phyloP scores from a whole-genome alignment of 2,888 invertebrate species.

The Plebejus argus region DNA sequence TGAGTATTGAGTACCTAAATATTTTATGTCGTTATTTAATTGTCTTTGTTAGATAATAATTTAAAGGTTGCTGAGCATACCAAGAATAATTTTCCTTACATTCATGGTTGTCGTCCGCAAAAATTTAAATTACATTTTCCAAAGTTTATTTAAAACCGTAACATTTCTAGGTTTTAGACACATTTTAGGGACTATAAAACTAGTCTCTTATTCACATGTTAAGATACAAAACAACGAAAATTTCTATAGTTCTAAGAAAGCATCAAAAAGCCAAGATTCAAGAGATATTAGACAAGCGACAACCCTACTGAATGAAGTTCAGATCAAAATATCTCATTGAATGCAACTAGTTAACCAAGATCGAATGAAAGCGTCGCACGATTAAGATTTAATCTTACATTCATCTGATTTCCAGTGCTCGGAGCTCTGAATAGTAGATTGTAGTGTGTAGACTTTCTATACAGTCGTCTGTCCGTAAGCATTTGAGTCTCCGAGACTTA shows the following conservation, averaged over 20 bases:
- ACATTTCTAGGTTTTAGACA: neutral
- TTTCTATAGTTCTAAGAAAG: too few relatives aligned
- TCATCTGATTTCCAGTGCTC: neutral
- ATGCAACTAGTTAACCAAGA: neutral
- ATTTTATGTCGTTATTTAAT: neutral
- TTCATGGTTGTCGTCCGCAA: neutral
- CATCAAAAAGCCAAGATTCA: too few relatives aligned
- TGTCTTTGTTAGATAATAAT: neutral
- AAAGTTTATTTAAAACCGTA: neutral
- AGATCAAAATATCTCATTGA: conserved; percentile 2
- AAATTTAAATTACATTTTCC: neutral
- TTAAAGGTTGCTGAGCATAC: neutral
- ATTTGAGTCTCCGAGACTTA: neutral
- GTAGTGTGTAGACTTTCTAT: neutral
- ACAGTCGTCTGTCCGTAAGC: neutral
- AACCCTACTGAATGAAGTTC: neutral
- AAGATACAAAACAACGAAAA: too few relatives aligned
- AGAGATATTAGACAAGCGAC: neutral
- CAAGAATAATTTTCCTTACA: neutral
- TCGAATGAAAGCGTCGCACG: conserved; percentile 5
- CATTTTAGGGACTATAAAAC: too few relatives aligned
- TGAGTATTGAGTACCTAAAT: too few relatives aligned
- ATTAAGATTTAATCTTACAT: conserved; percentile 5
- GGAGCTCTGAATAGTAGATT: neutral
- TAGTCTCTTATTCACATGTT: too few relatives aligned